Conservation (phyloP, 2,113 vertebrate species). For the Ifrita kowaldi region DNA sequence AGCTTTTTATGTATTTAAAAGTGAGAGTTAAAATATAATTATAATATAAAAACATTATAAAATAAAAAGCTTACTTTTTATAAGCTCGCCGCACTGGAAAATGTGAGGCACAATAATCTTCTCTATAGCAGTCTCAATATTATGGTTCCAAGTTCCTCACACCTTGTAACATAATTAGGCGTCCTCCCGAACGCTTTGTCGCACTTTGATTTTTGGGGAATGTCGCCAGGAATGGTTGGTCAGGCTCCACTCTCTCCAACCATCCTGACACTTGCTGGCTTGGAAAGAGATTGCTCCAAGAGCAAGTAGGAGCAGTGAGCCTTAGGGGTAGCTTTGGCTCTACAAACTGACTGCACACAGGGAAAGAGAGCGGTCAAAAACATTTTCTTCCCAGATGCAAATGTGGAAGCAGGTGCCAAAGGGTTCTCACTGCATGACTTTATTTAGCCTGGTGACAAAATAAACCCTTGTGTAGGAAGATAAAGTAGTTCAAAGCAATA, state of each 20-base stretch:
- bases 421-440: not conserved
- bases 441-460: constrained; percentile 26
- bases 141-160: constrained; percentile 37
- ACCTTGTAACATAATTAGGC: constrained; percentile 42
- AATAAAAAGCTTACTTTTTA: constrained; percentile 50
- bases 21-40: constrained; percentile 45
- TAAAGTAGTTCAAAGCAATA: constrained; percentile 21
- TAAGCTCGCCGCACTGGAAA: constrained; percentile 36
- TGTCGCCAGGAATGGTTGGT: not conserved
- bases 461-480: not conserved
- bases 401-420: constrained; percentile 19
- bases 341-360: not conserved
- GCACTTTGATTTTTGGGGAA: not conserved
- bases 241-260: not conserved
- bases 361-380: not conserved
- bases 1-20: constrained; percentile 2
- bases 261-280: not conserved
- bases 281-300: not conserved
- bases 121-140: not conserved
- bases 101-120: constrained; percentile 37
- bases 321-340: constrained; percentile 38
- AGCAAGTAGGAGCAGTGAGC: not conserved
- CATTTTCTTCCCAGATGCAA: constrained; percentile 33
- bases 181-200: not conserved
- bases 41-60: constrained; percentile 34